phyloP scores from a whole-genome alignment of 2,113 vertebrate species.

The Leptobrachium ailaonicum region DNA sequence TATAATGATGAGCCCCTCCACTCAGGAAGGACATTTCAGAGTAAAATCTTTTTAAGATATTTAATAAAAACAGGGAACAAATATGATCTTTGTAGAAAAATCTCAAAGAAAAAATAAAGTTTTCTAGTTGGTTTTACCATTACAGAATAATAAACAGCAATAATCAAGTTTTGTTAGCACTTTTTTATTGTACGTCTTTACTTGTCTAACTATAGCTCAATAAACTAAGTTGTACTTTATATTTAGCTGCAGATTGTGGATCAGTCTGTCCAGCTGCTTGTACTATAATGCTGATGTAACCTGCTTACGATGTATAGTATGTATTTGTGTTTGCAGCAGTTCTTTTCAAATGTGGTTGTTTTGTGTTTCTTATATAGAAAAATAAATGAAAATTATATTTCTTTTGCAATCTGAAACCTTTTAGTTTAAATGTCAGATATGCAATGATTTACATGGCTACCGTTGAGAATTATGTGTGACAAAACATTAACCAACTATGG shows the following conservation, averaged over 20 bases:
- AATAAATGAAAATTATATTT: background rate
- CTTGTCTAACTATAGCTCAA: too few relatives aligned
- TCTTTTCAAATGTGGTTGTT: background rate
- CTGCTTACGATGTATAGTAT: constrained; percentile 53
- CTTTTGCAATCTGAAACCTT: background rate
- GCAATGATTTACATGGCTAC: too few relatives aligned
- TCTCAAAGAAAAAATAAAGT: too few relatives aligned
- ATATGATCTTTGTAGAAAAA: too few relatives aligned
- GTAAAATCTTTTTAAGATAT: too few relatives aligned
- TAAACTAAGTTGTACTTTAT: constrained; percentile 49
- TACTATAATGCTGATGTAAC: constrained; percentile 58
- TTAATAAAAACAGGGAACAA: too few relatives aligned
- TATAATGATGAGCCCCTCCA: too few relatives aligned
- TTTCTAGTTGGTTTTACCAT: background rate
- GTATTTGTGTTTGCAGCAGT: background rate
- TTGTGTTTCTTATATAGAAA: background rate
- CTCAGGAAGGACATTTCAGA: too few relatives aligned
- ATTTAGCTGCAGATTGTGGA: constrained; percentile 83
- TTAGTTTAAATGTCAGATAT: background rate
- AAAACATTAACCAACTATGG: too few relatives aligned
- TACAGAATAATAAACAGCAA: background rate
- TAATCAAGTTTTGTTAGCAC: constrained; percentile 61
- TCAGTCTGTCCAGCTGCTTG: constrained; percentile 74
- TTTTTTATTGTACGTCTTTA: constrained; percentile 53
- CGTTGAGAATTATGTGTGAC: too few relatives aligned